phyloP scores from a whole-genome alignment of 1,140 invertebrate species.

The Cyclargus thomasi region DNA sequence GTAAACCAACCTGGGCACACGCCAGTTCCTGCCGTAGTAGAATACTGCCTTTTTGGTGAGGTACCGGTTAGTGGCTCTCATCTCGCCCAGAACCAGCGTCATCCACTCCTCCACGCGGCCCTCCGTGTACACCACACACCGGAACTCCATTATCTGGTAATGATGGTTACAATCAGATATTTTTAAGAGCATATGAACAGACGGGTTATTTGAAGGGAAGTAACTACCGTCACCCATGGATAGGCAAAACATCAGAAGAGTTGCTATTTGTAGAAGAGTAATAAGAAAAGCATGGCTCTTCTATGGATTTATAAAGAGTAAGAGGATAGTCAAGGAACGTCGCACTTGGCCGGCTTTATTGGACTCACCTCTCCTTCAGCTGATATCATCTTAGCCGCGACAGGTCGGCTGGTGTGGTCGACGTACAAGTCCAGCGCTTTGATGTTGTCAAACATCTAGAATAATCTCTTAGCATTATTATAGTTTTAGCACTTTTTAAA shows the following conservation, averaged over 20 bases:
- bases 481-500: too few species aligned
- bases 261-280: too few species aligned
- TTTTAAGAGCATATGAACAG: too few species aligned
- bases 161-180: too few species aligned
- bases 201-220: too few species aligned
- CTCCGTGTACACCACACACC: slow-evolving; percentile 75
- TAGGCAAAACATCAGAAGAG: too few species aligned
- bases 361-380: slow-evolving; percentile 83
- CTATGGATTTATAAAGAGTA: too few species aligned
- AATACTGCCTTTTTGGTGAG: slow-evolving; percentile 92
- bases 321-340: too few species aligned
- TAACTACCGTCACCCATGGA: too few species aligned
- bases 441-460: slow-evolving; percentile 93
- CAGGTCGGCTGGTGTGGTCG: slow-evolving; percentile 77
- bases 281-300: too few species aligned
- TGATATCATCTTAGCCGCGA: slow-evolving; percentile 88
- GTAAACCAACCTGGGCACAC: slow-evolving; percentile 75
- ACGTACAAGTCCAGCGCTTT: slow-evolving; percentile 81
- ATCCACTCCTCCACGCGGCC: slow-evolving; percentile 93
- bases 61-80: slow-evolving; percentile 88
- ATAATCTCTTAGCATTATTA: slow-evolving; percentile 28
- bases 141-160: slow-evolving; percentile 87
- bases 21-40: slow-evolving; percentile 85
- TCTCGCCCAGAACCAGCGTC: slow-evolving; percentile 87
- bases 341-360: too few species aligned